Conservation (phyloP, 2,113 vertebrate genomes). For the Patagioenas fasciata region DNA sequence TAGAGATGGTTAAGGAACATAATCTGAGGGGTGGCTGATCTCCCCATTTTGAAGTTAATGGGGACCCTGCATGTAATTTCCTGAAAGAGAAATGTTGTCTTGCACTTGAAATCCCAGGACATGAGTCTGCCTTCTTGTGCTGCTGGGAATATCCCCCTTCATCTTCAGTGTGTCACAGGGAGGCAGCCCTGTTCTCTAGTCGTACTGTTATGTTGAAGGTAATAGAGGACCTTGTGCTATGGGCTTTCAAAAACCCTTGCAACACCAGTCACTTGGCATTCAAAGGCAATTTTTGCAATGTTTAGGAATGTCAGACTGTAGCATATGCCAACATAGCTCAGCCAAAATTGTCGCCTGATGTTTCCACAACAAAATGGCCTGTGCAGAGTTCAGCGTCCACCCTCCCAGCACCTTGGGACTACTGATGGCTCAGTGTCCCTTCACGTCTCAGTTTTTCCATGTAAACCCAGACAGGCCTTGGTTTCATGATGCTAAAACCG, state of each 20-base stretch:
- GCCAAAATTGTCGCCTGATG: neutral
- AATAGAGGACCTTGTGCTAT: neutral
- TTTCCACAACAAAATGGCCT: conserved; percentile 13
- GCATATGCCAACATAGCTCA: neutral
- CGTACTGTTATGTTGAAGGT: neutral
- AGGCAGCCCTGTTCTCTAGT: neutral
- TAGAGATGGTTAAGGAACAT: neutral
- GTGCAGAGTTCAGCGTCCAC: neutral
- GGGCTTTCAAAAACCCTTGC: neutral
- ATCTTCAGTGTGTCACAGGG: neutral
- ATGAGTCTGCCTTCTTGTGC: neutral
- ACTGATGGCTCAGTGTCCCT: neutral
- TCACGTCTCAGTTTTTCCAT: conserved; percentile 2
- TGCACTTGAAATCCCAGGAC: neutral
- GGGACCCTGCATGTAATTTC: neutral
- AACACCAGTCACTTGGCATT: neutral
- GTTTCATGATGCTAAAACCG: neutral
- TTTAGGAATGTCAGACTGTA: conserved; percentile 27
- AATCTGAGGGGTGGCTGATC: neutral
- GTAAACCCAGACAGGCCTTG: neutral
- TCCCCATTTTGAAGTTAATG: neutral
- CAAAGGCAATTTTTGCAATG: neutral
- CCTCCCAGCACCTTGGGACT: neutral
- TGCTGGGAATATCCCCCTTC: neutral
- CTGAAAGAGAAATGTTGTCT: neutral